Conservation (phyloP, 1,140 invertebrate species). For the Drosophila rhopaloa region DNA sequence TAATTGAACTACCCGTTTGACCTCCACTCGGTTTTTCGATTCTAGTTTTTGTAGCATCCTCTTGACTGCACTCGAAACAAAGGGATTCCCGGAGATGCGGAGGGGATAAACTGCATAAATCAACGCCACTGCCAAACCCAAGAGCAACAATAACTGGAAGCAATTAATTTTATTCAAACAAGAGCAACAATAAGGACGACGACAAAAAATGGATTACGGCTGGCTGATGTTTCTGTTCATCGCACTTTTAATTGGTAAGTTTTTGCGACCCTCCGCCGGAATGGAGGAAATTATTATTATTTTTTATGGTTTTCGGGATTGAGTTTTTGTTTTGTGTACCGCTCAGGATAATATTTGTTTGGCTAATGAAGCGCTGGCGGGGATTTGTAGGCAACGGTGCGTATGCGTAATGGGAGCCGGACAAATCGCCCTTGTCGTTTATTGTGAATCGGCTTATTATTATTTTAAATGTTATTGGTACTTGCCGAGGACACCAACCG, state of each 20-base stretch:
- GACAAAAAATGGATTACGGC: conserved; percentile 72
- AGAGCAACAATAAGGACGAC: conserved; percentile 31
- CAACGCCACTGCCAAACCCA: conserved; percentile 42
- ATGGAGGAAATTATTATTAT: conserved; percentile 33
- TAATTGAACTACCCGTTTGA: conserved; percentile 63
- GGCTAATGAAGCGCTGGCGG: conserved; percentile 42
- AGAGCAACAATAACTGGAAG: conserved; percentile 54
- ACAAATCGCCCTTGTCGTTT: conserved; percentile 43
- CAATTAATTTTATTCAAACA: conserved; percentile 70
- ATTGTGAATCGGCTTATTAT: conserved; percentile 57
- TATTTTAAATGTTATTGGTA: conserved; percentile 60
- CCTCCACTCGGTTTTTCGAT: conserved; percentile 37
- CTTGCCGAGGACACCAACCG: conserved; percentile 56
- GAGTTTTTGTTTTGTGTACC: background rate
- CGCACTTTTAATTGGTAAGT: conserved; percentile 73
- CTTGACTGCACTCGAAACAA: conserved; percentile 32
- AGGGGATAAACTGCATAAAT: conserved; percentile 36
- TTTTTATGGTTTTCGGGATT: conserved; percentile 20
- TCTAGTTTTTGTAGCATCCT: conserved; percentile 46
- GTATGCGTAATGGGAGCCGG: conserved; percentile 52
- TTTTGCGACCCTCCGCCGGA: conserved; percentile 26
- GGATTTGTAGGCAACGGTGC: conserved; percentile 37
- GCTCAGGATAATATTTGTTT: conserved; percentile 34
- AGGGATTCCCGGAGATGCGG: conserved; percentile 22
- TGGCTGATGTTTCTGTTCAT: conserved; percentile 65